Conservation (phyloP, 2,113 vertebrate species). For the Catharus fuscescens region DNA sequence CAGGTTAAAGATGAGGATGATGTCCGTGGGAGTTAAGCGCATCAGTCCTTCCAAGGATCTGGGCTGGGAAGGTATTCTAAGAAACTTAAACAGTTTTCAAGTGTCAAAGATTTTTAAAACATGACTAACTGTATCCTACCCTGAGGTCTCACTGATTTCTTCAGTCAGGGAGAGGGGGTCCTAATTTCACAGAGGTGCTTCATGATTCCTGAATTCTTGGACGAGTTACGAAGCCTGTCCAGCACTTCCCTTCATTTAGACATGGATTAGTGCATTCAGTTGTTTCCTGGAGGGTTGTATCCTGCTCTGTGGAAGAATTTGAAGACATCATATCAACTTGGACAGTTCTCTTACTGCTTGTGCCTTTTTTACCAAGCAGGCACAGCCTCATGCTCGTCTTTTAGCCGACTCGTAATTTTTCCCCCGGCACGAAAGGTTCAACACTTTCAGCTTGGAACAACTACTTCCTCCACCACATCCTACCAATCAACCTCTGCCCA, state of each 20-base stretch:
- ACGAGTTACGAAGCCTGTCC: background rate
- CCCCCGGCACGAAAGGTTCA: fast-evolving
- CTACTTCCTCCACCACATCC: background rate
- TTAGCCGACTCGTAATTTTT: fast-evolving
- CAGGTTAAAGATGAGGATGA: background rate
- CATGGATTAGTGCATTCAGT: background rate
- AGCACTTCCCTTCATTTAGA: background rate
- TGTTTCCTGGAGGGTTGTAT: background rate
- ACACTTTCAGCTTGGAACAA: background rate
- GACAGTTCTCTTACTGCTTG: background rate
- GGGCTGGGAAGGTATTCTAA: background rate
- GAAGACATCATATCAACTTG: background rate
- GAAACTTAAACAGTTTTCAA: background rate
- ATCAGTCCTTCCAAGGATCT: conserved; percentile 7
- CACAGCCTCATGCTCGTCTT: background rate
- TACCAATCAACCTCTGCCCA: background rate
- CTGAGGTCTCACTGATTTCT: background rate
- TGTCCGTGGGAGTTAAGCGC: background rate
- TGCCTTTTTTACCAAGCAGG: background rate
- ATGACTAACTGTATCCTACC: fast-evolving
- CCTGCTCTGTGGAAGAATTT: background rate
- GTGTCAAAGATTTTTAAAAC: background rate
- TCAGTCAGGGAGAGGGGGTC: background rate
- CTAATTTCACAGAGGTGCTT: background rate
- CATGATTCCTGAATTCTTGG: background rate